Conservation (phyloP, 2,797 vertebrate genomes). For the Gambusia yucatana region DNA sequence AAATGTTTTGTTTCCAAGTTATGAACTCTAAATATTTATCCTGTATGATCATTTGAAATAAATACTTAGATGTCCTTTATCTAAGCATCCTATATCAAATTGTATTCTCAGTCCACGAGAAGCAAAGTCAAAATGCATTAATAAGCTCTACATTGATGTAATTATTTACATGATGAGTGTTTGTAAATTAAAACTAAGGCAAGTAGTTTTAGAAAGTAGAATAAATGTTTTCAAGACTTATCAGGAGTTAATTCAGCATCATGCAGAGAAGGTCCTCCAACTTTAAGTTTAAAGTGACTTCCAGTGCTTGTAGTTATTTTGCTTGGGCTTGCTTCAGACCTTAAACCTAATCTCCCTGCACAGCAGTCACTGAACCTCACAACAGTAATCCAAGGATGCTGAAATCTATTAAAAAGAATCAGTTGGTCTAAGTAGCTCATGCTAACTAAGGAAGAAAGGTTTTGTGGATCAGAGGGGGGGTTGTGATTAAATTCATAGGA, state of each 20-base stretch:
- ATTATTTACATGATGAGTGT: background rate
- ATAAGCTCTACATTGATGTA: background rate
- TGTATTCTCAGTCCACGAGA: background rate
- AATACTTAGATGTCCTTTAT: background rate
- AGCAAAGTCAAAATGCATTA: background rate
- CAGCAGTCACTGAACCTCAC: conserved; percentile 12
- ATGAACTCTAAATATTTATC: background rate
- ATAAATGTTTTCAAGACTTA: background rate
- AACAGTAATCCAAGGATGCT: conserved; percentile 5
- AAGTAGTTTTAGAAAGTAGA: background rate
- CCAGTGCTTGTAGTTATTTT: background rate
- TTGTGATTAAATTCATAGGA: conserved; percentile 11
- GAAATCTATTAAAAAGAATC: conserved; percentile 5
- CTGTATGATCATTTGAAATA: background rate
- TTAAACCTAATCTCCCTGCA: conserved; percentile 20
- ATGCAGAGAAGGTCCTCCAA: background rate
- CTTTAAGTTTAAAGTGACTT: background rate
- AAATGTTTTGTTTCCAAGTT: background rate
- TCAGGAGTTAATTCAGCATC: background rate
- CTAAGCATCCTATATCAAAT: background rate
- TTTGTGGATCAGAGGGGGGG: background rate
- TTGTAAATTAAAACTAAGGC: background rate
- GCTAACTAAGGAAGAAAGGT: conserved; percentile 10
- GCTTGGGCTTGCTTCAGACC: background rate
- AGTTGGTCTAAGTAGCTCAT: conserved; percentile 6